phyloP scores from a whole-genome alignment of 2,888 invertebrate genomes.

The Drosophila neonasuta region DNA sequence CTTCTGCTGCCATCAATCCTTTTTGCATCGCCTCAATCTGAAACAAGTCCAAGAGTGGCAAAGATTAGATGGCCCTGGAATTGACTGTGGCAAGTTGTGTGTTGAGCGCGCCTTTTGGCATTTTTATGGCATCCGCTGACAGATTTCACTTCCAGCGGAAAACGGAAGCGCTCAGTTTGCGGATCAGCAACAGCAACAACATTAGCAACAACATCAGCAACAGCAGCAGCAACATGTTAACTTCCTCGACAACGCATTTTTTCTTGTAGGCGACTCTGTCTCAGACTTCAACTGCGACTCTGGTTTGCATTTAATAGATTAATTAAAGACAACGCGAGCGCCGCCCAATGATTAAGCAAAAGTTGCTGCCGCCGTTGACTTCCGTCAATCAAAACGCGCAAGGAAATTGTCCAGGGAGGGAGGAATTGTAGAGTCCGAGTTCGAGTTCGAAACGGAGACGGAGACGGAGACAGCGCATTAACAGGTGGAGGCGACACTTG shows the following conservation, averaged over 20 bases:
- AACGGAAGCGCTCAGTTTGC: conserved; percentile 72
- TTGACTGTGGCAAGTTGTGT: conserved; percentile 1
- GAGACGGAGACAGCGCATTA: conserved; percentile 22
- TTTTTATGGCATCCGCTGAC: conserved; percentile 75
- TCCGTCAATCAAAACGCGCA: conserved; percentile 68
- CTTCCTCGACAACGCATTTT: conserved; percentile 75
- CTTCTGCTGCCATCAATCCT: conserved; percentile 14
- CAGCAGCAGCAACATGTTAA: conserved; percentile 35
- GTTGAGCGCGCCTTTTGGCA: conserved; percentile 54
- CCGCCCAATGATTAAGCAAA: conserved; percentile 79
- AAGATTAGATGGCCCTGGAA: conserved; percentile 18
- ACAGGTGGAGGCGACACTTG: conserved; percentile 57
- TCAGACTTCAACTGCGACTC: conserved; percentile 23
- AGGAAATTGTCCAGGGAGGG: conserved; percentile 34
- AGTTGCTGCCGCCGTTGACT: conserved; percentile 66
- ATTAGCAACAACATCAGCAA: conserved; percentile 16
- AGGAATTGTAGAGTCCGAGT: too few relatives aligned
- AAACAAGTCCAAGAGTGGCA: not conserved
- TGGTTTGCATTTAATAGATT: conserved; percentile 78
- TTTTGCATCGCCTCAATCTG: not conserved
- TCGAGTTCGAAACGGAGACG: not conserved
- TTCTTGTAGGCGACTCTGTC: conserved; percentile 54
- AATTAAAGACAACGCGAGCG: conserved; percentile 66
- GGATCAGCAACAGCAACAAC: conserved; percentile 29
- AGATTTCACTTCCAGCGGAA: conserved; percentile 78